phyloP scores from a whole-genome alignment of 2,113 vertebrate species.

The Dasyurus viverrinus region DNA sequence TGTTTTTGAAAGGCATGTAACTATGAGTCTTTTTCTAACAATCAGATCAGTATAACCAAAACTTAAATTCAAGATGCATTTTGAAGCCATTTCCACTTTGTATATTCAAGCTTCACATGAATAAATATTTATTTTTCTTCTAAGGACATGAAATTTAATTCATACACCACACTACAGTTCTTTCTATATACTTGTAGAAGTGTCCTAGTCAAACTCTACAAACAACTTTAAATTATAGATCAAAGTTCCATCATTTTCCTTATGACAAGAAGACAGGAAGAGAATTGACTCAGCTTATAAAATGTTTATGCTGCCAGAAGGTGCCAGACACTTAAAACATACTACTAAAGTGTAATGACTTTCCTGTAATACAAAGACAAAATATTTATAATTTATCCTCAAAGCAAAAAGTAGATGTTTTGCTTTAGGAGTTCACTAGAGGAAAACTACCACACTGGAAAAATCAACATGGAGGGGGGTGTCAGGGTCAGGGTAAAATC shows the following conservation, averaged over 20 bases:
- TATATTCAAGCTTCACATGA: neutral
- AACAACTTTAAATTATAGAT: conserved; percentile 60
- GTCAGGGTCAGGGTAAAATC: neutral
- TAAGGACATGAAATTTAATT: conserved; percentile 54
- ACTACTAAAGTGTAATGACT: conserved; percentile 41
- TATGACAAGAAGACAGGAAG: conserved; percentile 56
- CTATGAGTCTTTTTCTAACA: neutral
- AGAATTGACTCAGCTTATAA: conserved; percentile 45
- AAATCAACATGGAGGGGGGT: conserved; percentile 27
- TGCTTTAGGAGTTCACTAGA: conserved; percentile 39
- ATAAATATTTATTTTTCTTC: conserved; percentile 57
- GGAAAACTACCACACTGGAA: conserved; percentile 51
- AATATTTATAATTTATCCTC: conserved; percentile 41
- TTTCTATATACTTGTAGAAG: conserved; percentile 46
- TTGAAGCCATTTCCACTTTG: conserved; percentile 24
- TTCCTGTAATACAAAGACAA: conserved; percentile 49
- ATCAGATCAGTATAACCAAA: neutral
- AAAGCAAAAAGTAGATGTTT: conserved; percentile 8
- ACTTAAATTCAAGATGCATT: neutral
- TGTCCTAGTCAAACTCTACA: conserved; percentile 44
- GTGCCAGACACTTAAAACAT: conserved; percentile 29
- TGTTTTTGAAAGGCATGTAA: neutral
- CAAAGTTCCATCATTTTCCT: conserved; percentile 28
- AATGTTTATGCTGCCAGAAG: conserved; percentile 61
- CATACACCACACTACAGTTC: conserved; percentile 21